Base-by-base conservation (phyloP, 2,797 vertebrate genomes). In the Helarctos malayanus region DNA sequence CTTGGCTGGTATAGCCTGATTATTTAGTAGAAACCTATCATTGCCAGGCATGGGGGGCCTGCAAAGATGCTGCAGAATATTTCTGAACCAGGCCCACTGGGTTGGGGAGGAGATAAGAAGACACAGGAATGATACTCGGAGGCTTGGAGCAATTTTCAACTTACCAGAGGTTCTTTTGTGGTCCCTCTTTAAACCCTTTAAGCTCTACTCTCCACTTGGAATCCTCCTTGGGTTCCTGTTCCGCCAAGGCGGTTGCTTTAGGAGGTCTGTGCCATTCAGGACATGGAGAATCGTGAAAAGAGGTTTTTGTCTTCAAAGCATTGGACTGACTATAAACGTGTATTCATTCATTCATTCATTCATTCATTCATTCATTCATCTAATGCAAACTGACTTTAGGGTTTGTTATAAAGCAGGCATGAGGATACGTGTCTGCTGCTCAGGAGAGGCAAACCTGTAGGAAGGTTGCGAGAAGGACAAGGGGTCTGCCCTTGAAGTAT, bases 251-350 rank as follows among this genome's bases (percentile, higher is more conserved):
- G 27, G 23, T 80, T 95, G 45, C 32, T 91, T 38, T 3, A 52
- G 57, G 59, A 94, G n/a, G 21, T 92, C 71, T 63, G 45, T 83
- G 38, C 16, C 91, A 12, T 59, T 94, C 19, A 86, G 83, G 75
- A 71, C 21, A 8, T 4, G 38, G 61, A 82, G 78, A 90, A 16
- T 91, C 54, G 49, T 52, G 27, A 91, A 94, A 92, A 80, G 61
- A 65, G 69, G 2, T 27, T 94, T 82, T 83, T 90, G 47, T 25
- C n/a, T 86, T 75, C 29, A 69, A 76, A 75, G 35, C 12, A 73
- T 14, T 68, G 89, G 19, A 25, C 59, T 76, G 52, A 89, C 38
- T 49, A 54, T 76, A 84, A 78, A 89, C 32, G 49, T 63, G 32
- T 63, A 57, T 69, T 63, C 23, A 57, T 83, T 89, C 21, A 8